Evolutionary conservation across 1,140 invertebrate species (phyloP).

Genomic region (Lepidurus couesii): DNA sequence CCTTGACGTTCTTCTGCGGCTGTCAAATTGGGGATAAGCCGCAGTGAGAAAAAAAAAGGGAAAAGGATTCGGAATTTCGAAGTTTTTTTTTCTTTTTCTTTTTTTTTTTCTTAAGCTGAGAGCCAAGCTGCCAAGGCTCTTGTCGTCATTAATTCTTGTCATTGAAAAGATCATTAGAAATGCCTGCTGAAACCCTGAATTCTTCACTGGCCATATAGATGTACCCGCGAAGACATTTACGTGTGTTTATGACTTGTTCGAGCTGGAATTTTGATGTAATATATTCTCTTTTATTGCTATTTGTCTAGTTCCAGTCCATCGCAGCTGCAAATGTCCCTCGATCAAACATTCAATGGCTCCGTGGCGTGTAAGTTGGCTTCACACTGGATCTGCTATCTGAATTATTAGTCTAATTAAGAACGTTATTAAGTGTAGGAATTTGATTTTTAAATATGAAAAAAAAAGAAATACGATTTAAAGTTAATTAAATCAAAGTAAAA

Average conservation of each 20-base stretch:
- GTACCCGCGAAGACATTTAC: background rate
- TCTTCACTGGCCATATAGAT: background rate
- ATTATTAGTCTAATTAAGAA: background rate
- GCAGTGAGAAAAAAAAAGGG: background rate
- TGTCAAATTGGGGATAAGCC: no score
- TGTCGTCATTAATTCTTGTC: slow-evolving; percentile 13
- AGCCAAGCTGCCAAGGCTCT: background rate
- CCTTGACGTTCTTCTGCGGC: no score
- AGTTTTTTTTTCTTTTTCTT: background rate
- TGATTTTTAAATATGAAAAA: no score
- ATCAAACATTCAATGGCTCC: slow-evolving; percentile 27
- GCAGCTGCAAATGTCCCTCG: slow-evolving; percentile 32
- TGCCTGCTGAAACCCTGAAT: background rate
- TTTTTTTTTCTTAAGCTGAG: background rate
- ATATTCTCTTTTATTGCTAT: background rate
- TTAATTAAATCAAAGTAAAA: no score
- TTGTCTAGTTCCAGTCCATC: slow-evolving; percentile 26
- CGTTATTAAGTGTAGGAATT: no score
- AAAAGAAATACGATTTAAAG: no score
- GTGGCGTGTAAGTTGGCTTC: slow-evolving; percentile 28
- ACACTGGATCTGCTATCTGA: background rate
- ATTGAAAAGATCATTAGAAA: background rate
- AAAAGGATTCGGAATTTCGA: background rate
- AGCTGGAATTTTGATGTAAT: background rate
- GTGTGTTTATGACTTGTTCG: slow-evolving; percentile 4